Percentiles rank a stretch among this genome's conserved stretches.
Conservation (phyloP, 2,888 invertebrate species). For the Steinernema hermaphroditum region DNA sequence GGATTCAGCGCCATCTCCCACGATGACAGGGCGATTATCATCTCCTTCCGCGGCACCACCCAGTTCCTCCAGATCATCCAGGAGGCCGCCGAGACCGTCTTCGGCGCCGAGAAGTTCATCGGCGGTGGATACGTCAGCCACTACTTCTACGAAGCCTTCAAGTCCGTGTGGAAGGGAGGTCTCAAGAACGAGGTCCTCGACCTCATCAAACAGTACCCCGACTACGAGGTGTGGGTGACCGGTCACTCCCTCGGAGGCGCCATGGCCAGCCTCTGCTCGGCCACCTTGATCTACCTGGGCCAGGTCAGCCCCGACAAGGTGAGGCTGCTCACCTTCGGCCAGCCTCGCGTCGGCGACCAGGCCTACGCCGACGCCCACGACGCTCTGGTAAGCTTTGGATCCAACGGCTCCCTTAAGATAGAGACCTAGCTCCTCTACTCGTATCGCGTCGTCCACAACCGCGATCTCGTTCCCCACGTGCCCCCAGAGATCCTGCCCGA, state of each 20-base stretch:
- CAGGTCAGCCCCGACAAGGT: slow-evolving; percentile 43
- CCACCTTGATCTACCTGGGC: slow-evolving; percentile 45
- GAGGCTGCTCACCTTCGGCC: slow-evolving; percentile 53
- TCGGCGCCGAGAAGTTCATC: slow-evolving; percentile 42
- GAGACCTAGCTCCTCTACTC: slow-evolving; percentile 40
- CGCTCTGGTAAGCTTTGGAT: slow-evolving; percentile 36
- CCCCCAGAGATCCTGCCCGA: slow-evolving; percentile 39
- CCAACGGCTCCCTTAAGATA: neutral
- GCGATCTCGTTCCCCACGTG: slow-evolving; percentile 53
- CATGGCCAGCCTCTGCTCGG: slow-evolving; percentile 52
- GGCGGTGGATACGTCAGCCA: slow-evolving; percentile 53
- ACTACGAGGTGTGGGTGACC: slow-evolving; percentile 50
- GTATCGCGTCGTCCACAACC: slow-evolving; percentile 49
- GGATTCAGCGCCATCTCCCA: slow-evolving; percentile 46
- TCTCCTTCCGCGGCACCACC: slow-evolving; percentile 46
- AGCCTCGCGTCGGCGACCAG: slow-evolving; percentile 54
- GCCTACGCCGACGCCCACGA: slow-evolving; percentile 52
- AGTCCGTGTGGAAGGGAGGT: slow-evolving; percentile 48
- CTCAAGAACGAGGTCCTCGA: slow-evolving; percentile 50
- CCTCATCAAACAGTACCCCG: slow-evolving; percentile 43
- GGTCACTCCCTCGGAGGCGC: slow-evolving; percentile 57
- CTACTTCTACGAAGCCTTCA: slow-evolving; percentile 51
- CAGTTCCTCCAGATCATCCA: slow-evolving; percentile 43
- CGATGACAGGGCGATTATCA: slow-evolving; percentile 46
- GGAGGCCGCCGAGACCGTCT: slow-evolving; percentile 44